phyloP scores from a whole-genome alignment of 2,888 invertebrate species.

The Zaprionus obscuricornis region DNA sequence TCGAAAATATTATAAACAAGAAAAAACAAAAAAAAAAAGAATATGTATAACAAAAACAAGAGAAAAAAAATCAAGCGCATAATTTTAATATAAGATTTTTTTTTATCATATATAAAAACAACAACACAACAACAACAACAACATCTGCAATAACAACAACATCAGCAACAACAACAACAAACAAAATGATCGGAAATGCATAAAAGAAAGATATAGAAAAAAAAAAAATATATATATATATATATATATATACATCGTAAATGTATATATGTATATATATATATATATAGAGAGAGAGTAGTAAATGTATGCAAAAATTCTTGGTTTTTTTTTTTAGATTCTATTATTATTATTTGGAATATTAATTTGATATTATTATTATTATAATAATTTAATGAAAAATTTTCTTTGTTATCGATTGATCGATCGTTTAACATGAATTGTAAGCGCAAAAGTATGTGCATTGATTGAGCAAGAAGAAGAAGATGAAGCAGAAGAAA shows the following conservation, averaged over 20 bases:
- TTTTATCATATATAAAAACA: conserved; percentile 4
- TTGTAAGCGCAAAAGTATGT: conserved; percentile 28
- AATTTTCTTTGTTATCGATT: conserved; percentile 50
- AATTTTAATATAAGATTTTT: no score
- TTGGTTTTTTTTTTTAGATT: conserved; percentile 57
- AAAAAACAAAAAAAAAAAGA: conserved; percentile 15
- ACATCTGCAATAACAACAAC: conserved; percentile 12
- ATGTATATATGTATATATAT: no score
- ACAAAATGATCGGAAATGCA: no score
- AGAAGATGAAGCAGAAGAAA: no score
- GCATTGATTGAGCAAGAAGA: neutral
- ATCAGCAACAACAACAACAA: no score
- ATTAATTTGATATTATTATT: conserved; percentile 59
- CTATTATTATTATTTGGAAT: no score
- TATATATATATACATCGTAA: no score
- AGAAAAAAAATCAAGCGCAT: no score
- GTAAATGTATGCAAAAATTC: conserved; percentile 30
- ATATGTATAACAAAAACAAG: conserved; percentile 1
- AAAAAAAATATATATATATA: neutral
- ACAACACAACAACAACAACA: neutral
- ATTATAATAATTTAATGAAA: conserved; percentile 47
- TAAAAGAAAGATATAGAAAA: conserved; percentile 17
- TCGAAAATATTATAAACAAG: no score
- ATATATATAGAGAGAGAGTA: conserved; percentile 11
- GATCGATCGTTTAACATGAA: conserved; percentile 26